These are phyloP conservation scores for Equus przewalskii DNA, from an alignment of 2,113 vertebrate genomes.

Conservation along the genomic window DNA sequence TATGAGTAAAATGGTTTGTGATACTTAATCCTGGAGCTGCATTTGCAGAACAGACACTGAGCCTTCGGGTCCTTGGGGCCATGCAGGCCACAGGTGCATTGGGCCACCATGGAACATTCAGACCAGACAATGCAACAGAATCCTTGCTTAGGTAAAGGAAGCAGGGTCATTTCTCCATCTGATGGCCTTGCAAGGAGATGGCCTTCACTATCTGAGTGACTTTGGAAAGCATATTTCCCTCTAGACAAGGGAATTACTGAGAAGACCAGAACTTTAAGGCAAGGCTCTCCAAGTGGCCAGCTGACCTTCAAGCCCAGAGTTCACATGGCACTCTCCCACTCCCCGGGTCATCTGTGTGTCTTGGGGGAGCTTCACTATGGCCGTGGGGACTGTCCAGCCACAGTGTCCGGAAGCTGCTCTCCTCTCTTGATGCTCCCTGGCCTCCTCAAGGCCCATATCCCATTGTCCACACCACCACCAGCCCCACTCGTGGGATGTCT, in stretches of 20 bases:
- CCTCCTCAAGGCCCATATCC: accelerated
- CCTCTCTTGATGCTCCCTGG: too few species aligned
- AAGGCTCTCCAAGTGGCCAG: too few species aligned
- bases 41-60: background rate
- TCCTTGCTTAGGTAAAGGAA: background rate
- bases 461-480: accelerated
- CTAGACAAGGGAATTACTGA: background rate
- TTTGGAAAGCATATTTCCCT: background rate
- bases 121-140: background rate
- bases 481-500: background rate
- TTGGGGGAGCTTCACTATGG: background rate
- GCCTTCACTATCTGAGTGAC: background rate
- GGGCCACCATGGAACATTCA: accelerated
- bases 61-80: background rate
- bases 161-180: background rate
- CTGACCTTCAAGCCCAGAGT: background rate
- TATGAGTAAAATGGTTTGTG: background rate
- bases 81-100: background rate
- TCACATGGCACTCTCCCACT: background rate
- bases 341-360: background rate
- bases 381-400: background rate
- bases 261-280: background rate
- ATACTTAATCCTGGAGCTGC: background rate
- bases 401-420: background rate
- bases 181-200: background rate